Evolutionary conservation across 1,140 invertebrate genomes (phyloP).

Genomic region (Metopolophium dirhodum): DNA sequence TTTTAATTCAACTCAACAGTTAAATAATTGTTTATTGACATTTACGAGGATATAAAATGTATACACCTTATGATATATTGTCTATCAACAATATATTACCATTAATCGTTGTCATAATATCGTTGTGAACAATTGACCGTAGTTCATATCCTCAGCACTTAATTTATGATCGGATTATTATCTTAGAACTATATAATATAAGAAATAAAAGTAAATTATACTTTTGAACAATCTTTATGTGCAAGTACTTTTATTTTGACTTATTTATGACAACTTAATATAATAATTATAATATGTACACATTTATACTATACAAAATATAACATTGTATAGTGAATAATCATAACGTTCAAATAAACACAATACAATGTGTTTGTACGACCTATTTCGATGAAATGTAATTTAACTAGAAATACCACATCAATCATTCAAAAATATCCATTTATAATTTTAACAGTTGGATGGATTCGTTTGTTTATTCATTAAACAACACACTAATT

Average conservation of each 20-base stretch:
- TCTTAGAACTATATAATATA: background rate
- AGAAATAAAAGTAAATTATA: background rate
- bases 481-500: background rate
- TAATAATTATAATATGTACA: background rate
- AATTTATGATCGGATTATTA: background rate
- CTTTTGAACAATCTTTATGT: background rate
- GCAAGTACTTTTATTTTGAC: background rate
- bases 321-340: background rate
- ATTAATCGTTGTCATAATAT: background rate
- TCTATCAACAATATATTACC: background rate
- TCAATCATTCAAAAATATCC: background rate
- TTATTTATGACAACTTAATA: background rate
- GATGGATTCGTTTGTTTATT: background rate
- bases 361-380: background rate
- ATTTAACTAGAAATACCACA: background rate
- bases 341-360: background rate
- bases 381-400: background rate
- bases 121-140: fast-evolving
- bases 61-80: background rate
- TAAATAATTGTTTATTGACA: too few relatives aligned
- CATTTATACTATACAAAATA: background rate
- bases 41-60: too few relatives aligned
- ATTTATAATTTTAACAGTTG: background rate
- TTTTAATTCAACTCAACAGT: background rate
- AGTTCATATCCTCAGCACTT: background rate